A percentile compares a stretch with the other conserved stretches of the same genome.
These are phyloP conservation scores for Boulengeromyrus knoepffleri DNA, from an alignment of 2,113 vertebrate species.

Conservation along the genomic window DNA sequence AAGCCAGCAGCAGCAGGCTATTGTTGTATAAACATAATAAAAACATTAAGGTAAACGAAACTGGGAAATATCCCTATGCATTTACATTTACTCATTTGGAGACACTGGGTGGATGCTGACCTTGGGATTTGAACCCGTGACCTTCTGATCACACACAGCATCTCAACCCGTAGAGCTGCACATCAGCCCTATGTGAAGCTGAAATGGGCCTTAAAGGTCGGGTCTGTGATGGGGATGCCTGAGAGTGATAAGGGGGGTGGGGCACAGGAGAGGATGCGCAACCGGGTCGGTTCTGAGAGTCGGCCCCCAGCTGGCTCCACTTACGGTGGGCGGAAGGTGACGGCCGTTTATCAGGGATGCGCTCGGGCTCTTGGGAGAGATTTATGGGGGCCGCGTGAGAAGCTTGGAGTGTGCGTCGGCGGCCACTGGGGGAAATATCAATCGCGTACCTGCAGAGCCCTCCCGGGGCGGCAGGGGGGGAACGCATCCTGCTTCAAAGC, in stretches of 20 bases:
- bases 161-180: background rate
- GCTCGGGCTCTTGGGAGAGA: slow-evolving; percentile 17
- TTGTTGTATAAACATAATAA: background rate
- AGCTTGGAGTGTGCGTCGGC: background rate
- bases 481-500: slow-evolving; percentile 52
- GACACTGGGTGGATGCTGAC: background rate
- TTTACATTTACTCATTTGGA: background rate
- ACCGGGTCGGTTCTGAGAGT: background rate
- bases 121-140: background rate
- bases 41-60: background rate
- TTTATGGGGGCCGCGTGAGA: slow-evolving; percentile 25
- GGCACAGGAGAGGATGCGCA: background rate
- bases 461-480: background rate
- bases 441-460: slow-evolving; percentile 32
- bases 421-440: slow-evolving; percentile 8
- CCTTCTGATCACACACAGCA: background rate
- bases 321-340: slow-evolving; percentile 22
- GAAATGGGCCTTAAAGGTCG: background rate
- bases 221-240: background rate
- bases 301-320: slow-evolving; percentile 33
- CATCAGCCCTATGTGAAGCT: background rate
- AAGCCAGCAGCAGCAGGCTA: background rate
- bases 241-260: background rate
- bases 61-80: background rate
- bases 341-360: slow-evolving; percentile 28